Evolutionary conservation across 2,888 invertebrate genomes (phyloP).

Genomic region (Steromphala cineraria): DNA sequence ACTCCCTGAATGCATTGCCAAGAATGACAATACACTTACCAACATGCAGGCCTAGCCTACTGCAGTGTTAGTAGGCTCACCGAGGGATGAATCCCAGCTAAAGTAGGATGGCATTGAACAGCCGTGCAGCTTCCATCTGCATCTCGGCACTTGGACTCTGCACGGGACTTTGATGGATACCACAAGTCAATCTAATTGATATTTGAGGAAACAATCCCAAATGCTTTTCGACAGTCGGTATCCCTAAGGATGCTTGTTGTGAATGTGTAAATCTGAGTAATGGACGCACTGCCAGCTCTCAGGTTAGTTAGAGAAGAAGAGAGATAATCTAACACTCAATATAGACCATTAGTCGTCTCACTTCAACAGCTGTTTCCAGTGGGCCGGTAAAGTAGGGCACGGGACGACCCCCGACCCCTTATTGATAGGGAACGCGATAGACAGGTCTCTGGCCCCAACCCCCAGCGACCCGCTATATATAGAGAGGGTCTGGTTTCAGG

Average conservation of each 20-base stretch:
- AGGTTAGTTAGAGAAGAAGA: not conserved
- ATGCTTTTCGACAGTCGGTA: not conserved
- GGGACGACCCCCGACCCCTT: not conserved
- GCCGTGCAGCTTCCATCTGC: not conserved
- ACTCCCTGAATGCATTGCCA: not conserved
- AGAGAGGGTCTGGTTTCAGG: not conserved
- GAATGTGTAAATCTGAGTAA: constrained; percentile 8
- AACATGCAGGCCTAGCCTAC: not conserved
- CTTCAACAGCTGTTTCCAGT: not conserved
- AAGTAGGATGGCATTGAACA: not conserved
- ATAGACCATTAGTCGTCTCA: constrained; percentile 9
- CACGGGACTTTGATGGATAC: not conserved
- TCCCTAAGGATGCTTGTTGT: not conserved
- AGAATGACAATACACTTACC: not conserved
- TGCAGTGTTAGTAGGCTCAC: not conserved
- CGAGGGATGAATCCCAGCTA: not conserved
- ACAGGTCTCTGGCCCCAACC: not conserved
- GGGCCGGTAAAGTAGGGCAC: constrained; percentile 7
- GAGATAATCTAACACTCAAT: not conserved
- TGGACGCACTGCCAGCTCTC: not conserved
- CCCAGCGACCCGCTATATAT: not conserved
- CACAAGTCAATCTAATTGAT: constrained; percentile 9
- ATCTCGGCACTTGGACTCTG: not conserved
- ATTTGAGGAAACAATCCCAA: not conserved
- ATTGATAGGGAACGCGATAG: not conserved